Conservation (phyloP, 2,113 vertebrate genomes). For the Tricholaema leucomelas region DNA sequence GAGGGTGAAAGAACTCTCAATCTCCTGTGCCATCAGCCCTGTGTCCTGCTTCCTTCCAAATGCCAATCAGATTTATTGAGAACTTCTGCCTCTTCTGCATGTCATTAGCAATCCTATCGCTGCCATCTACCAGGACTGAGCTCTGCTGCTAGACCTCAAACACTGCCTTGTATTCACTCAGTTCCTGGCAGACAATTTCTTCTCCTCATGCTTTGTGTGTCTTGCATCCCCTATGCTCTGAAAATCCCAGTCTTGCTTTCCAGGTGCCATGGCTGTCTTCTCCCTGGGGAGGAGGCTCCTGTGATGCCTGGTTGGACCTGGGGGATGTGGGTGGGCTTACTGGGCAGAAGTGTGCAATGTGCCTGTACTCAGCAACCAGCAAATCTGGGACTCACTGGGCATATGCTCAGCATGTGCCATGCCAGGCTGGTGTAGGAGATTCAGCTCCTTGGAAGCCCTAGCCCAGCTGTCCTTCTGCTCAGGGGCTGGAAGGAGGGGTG, state of each 20-base stretch:
- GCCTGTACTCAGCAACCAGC: neutral
- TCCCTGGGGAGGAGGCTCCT: neutral
- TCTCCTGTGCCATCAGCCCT: neutral
- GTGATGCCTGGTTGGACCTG: neutral
- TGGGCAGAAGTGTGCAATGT: neutral
- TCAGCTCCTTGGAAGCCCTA: neutral
- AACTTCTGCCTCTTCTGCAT: slow-evolving; percentile 14
- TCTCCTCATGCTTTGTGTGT: neutral
- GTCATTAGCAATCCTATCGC: slow-evolving; percentile 20
- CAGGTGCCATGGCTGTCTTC: neutral
- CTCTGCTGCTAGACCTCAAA: neutral
- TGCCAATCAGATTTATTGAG: neutral
- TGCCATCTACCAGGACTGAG: neutral
- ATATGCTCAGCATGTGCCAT: fast-evolving
- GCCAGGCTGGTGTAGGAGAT: neutral
- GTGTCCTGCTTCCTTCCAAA: slow-evolving; percentile 29
- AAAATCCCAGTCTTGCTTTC: neutral
- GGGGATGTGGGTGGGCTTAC: neutral
- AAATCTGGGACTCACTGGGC: neutral
- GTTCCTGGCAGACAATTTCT: neutral
- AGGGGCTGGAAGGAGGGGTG: neutral
- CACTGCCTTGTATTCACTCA: neutral
- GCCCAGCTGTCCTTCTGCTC: neutral
- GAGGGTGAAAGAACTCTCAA: neutral
- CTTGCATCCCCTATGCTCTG: neutral